These are phyloP conservation scores for Paramormyrops kingsleyae DNA, from an alignment of 2,113 vertebrate genomes.

Conservation along the genomic window DNA sequence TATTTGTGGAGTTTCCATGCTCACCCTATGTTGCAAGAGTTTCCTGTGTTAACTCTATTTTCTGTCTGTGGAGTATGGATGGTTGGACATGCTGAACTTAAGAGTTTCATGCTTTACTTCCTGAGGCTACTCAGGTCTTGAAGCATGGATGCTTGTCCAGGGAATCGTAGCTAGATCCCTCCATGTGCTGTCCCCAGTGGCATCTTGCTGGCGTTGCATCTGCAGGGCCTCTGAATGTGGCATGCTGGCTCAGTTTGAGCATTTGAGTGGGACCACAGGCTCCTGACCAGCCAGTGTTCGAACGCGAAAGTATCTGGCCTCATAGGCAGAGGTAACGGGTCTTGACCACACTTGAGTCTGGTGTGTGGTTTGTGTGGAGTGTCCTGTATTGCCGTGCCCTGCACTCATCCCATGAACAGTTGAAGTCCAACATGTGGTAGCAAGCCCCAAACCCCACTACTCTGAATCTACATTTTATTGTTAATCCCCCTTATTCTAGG, in stretches of 20 bases:
- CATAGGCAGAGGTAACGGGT: not conserved
- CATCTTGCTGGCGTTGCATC: not conserved
- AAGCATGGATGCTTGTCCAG: not conserved
- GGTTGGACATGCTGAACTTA: not conserved
- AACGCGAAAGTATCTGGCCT: not conserved
- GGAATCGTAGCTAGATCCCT: not conserved
- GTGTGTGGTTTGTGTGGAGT: not conserved
- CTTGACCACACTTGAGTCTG: not conserved
- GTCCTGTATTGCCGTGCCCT: not conserved
- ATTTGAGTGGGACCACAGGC: not conserved
- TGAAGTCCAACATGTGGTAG: not conserved
- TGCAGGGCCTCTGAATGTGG: not conserved
- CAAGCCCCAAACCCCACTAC: not conserved
- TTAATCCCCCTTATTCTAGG: slow-evolving; percentile 33
- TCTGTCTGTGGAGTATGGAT: not conserved
- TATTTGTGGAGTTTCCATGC: not conserved
- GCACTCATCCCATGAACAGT: not conserved
- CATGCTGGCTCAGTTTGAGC: not conserved
- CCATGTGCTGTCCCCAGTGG: not conserved
- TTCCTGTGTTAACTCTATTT: not conserved
- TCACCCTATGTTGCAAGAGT: not conserved
- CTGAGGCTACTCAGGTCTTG: not conserved
- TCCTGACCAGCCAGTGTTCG: not conserved
- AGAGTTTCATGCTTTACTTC: not conserved
- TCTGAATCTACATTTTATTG: slow-evolving; percentile 19